phyloP scores from a whole-genome alignment of 2,888 invertebrate genomes.

The Xylota segnis region DNA sequence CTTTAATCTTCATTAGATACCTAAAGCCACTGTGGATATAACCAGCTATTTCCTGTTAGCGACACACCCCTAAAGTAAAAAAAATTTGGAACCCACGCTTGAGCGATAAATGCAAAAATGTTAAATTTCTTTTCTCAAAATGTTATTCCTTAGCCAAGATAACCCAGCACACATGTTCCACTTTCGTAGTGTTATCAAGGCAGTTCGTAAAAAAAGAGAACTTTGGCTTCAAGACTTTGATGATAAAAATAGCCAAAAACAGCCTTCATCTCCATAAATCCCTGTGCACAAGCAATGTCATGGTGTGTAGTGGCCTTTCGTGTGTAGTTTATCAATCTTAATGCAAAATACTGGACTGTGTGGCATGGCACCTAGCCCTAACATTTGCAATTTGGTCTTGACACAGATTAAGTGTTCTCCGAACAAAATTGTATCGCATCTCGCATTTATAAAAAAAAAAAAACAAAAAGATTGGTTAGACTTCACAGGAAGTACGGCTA shows the following conservation, averaged over 20 bases:
- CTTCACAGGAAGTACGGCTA: slow-evolving; percentile 10
- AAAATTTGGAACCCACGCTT: background rate
- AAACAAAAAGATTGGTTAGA: background rate
- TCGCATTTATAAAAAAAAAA: background rate
- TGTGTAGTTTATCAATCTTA: background rate
- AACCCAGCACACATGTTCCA: background rate
- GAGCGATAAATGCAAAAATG: background rate
- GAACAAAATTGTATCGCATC: slow-evolving; percentile 11
- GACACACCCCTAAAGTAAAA: slow-evolving; percentile 6
- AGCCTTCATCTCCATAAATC: slow-evolving; percentile 7
- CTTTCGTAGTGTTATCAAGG: background rate
- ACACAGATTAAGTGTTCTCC: slow-evolving; percentile 11
- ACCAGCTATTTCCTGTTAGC: background rate
- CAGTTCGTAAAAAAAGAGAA: background rate
- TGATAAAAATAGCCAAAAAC: background rate
- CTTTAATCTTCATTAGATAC: no score
- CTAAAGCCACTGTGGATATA: background rate
- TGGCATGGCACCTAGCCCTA: background rate
- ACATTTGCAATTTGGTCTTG: slow-evolving; percentile 25
- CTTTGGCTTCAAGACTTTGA: background rate
- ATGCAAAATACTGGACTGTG: background rate
- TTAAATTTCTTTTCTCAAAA: background rate
- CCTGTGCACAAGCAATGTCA: slow-evolving; percentile 11
- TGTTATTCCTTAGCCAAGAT: background rate
- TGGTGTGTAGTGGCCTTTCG: slow-evolving; percentile 3